A percentile compares a stretch with the other conserved stretches of the same genome.
Conservation (phyloP, 1,140 invertebrate species). For the Drosophila neocordata region DNA sequence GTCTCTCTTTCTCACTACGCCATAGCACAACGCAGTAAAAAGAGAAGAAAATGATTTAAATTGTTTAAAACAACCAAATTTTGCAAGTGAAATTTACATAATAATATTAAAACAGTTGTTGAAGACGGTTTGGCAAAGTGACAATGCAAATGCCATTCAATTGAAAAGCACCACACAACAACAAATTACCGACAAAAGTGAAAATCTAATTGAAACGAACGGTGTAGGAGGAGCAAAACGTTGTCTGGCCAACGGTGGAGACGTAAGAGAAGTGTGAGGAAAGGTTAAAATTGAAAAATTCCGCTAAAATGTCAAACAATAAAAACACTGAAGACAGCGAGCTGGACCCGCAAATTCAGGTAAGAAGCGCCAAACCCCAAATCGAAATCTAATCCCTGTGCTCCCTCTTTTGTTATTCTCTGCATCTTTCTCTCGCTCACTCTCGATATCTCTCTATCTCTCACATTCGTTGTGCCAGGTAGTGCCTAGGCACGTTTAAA, state of each 20-base stretch:
- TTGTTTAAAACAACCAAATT: slow-evolving; percentile 37
- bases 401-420: slow-evolving; percentile 14
- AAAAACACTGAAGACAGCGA: slow-evolving; percentile 75
- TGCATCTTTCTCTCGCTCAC: slow-evolving; percentile 24
- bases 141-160: slow-evolving; percentile 27
- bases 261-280: not conserved
- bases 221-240: slow-evolving; percentile 4
- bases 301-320: slow-evolving; percentile 64
- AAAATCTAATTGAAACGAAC: slow-evolving; percentile 33
- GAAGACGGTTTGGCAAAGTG: not conserved
- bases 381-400: slow-evolving; percentile 32
- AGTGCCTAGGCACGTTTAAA: slow-evolving; percentile 31
- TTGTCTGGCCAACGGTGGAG: not conserved
- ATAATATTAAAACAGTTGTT: slow-evolving; percentile 36
- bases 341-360: slow-evolving; percentile 86
- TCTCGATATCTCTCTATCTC: not conserved
- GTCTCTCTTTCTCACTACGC: not conserved
- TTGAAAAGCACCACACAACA: slow-evolving; percentile 44
- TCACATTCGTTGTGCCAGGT: slow-evolving; percentile 4
- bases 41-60: slow-evolving; percentile 41
- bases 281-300: slow-evolving; percentile 26
- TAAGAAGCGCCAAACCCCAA: slow-evolving; percentile 55
- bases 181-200: slow-evolving; percentile 36
- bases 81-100: slow-evolving; percentile 65
- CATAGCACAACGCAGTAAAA: slow-evolving; percentile 29